Conservation (phyloP, 2,797 vertebrate species). For the Pseudocheirus occidentalis region DNA sequence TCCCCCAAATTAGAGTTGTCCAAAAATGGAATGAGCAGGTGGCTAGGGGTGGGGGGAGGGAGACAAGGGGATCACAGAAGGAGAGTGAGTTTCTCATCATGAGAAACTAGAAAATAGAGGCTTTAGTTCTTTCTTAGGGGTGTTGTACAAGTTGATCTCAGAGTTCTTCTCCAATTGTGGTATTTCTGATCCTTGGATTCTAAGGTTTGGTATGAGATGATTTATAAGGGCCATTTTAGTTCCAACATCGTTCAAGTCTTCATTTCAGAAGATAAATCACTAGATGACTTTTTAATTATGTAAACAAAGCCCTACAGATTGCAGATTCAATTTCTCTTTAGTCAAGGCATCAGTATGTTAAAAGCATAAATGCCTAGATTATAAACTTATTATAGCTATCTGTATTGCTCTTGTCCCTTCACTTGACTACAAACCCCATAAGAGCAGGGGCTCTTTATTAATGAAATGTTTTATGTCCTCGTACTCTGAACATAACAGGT, state of each 20-base stretch:
- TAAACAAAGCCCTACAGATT: constrained; percentile 22
- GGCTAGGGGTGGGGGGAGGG: not conserved
- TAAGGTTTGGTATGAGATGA: not conserved
- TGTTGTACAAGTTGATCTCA: not conserved
- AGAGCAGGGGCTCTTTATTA: not conserved
- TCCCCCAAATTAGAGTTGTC: not conserved
- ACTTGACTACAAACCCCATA: not conserved
- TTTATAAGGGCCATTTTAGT: not conserved
- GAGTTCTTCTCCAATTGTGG: not conserved
- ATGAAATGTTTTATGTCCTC: not conserved
- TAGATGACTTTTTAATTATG: constrained; percentile 18
- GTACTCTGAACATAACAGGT: not conserved
- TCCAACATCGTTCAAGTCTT: fast-evolving
- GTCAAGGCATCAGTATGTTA: constrained; percentile 50
- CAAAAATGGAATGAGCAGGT: not conserved
- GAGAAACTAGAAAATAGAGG: not conserved
- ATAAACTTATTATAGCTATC: not conserved
- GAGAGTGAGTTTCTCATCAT: not conserved
- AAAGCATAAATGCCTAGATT: constrained; percentile 8
- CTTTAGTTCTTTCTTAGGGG: not conserved
- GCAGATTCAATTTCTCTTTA: constrained; percentile 57
- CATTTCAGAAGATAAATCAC: not conserved
- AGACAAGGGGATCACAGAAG: not conserved
- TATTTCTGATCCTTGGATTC: not conserved
- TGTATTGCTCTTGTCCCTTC: constrained; percentile 1